Percentiles rank a stretch among this genome's conserved stretches.
Evolutionary conservation across 2,113 vertebrate genomes (phyloP).

Genomic region (Cercocebus atys): DNA sequence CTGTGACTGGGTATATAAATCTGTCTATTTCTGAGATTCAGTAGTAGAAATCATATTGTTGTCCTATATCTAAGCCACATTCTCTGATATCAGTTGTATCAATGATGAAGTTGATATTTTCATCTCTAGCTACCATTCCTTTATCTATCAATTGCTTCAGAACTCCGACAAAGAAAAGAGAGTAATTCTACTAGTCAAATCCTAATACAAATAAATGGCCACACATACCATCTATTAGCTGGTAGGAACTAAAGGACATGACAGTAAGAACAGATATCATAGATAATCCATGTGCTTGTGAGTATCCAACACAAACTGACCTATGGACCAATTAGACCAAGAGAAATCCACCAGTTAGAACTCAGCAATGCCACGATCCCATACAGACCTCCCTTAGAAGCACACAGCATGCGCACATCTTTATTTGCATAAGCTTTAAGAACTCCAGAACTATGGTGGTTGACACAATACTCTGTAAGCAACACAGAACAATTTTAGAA

Average conservation of each 20-base stretch:
- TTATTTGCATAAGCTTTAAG: background rate
- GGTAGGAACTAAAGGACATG: background rate
- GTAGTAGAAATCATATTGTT: background rate
- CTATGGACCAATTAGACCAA: background rate
- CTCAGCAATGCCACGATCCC: background rate
- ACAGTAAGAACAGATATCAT: background rate
- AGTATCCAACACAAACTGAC: background rate
- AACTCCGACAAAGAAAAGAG: conserved; percentile 2
- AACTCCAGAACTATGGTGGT: background rate
- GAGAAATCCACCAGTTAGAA: background rate
- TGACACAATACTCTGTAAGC: background rate
- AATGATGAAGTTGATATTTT: background rate
- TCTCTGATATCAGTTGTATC: background rate
- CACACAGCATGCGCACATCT: background rate
- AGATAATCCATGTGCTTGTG: background rate
- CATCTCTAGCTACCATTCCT: background rate
- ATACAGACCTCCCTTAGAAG: background rate
- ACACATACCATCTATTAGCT: background rate
- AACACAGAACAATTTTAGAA: background rate
- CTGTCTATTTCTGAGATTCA: background rate
- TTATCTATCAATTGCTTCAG: background rate
- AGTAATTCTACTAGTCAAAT: background rate
- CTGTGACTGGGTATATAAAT: background rate
- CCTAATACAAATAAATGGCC: background rate
- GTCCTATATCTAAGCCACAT: background rate